phyloP scores from a whole-genome alignment of 2,113 vertebrate species.

The Phylloscopus trochilus region DNA sequence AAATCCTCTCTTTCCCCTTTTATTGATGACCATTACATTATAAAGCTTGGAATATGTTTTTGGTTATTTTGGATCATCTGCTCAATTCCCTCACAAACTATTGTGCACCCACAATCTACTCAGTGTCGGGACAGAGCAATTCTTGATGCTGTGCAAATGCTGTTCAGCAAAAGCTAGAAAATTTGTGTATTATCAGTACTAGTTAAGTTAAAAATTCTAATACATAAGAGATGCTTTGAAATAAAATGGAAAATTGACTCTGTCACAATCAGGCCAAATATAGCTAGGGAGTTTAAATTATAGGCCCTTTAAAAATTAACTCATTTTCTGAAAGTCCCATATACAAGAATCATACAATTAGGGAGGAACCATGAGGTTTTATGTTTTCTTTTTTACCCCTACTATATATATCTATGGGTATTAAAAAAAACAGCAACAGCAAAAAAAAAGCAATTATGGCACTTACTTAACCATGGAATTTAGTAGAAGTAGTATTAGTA shows the following conservation, averaged over 20 bases:
- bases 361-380: fast-evolving
- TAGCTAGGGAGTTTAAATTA: neutral
- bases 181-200: neutral
- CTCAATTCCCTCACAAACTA: neutral
- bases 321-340: neutral
- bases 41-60: neutral
- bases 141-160: neutral
- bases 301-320: neutral
- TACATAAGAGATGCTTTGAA: neutral
- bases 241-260: neutral
- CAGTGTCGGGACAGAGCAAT: neutral
- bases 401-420: neutral
- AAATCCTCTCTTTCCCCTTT: neutral
- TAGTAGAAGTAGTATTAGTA: neutral
- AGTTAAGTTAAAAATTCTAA: neutral
- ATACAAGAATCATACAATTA: neutral
- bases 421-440: neutral
- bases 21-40: neutral
- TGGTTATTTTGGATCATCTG: neutral
- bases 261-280: neutral
- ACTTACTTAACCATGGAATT: neutral
- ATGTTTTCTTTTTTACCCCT: neutral
- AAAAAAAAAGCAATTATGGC: neutral
- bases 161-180: neutral
- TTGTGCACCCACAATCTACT: fast-evolving